Conservation (phyloP, 2,888 invertebrate genomes). For the Lypha dubia region DNA sequence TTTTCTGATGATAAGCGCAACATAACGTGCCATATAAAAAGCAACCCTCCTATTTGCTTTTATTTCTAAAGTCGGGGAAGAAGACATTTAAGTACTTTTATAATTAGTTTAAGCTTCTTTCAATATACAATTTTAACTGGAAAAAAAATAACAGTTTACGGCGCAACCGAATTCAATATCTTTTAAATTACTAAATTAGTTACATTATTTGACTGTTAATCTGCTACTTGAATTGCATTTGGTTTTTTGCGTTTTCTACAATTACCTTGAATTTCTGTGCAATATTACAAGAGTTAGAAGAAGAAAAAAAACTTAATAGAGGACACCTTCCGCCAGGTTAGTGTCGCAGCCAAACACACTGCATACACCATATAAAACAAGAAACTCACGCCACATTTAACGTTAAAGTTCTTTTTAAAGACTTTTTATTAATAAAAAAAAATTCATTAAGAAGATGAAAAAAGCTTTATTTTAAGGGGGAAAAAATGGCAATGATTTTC, state of each 20-base stretch:
- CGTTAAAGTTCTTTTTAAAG: too few relatives aligned
- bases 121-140: conserved; percentile 41
- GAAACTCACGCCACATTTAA: too few relatives aligned
- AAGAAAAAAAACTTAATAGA: too few relatives aligned
- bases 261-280: not conserved
- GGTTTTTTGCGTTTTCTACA: not conserved
- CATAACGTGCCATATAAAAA: not conserved
- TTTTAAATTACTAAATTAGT: conserved; percentile 6
- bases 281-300: too few relatives aligned
- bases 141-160: conserved; percentile 39
- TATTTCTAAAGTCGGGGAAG: not conserved
- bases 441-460: too few relatives aligned
- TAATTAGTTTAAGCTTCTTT: conserved; percentile 41
- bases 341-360: too few relatives aligned
- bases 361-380: too few relatives aligned
- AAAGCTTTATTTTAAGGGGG: too few relatives aligned
- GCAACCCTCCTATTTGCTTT: not conserved
- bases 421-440: too few relatives aligned
- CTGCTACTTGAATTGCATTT: not conserved
- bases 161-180: not conserved
- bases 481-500: too few relatives aligned
- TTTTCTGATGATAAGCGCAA: too few relatives aligned
- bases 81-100: not conserved
- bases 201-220: not conserved
- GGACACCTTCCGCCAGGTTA: too few relatives aligned